Conservation (phyloP, 2,888 invertebrate genomes). For the Creontiades dilutus region DNA sequence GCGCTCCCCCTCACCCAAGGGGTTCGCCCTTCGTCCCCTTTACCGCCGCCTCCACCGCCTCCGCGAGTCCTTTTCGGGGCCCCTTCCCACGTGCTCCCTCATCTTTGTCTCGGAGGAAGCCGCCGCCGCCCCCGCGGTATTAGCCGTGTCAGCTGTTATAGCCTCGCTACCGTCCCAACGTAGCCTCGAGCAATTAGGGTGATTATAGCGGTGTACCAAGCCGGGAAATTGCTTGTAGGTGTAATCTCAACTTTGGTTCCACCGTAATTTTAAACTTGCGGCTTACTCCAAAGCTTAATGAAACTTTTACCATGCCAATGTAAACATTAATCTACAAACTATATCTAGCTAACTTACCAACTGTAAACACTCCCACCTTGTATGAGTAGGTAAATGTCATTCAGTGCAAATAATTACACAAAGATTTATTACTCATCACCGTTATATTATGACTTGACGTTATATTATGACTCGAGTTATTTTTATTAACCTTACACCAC, state of each 20-base stretch:
- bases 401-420: too few species aligned
- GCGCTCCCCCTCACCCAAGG: not conserved
- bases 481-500: too few species aligned
- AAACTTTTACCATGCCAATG: too few species aligned
- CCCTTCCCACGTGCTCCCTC: not conserved
- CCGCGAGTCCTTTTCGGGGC: not conserved
- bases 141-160: not conserved
- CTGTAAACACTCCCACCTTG: too few species aligned
- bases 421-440: too few species aligned
- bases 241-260: not conserved
- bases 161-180: not conserved
- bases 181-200: not conserved
- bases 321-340: too few species aligned
- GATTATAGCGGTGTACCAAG: not conserved
- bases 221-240: slow-evolving; percentile 8
- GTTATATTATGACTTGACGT: too few species aligned
- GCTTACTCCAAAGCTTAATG: too few species aligned
- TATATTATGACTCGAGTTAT: too few species aligned
- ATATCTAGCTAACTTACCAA: too few species aligned
- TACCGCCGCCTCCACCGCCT: not conserved
- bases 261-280: not conserved
- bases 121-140: not conserved
- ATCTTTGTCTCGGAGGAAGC: not conserved
- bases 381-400: too few species aligned
- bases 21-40: not conserved